These are phyloP conservation scores for Clarias platycephalus DNA, from an alignment of 2,797 vertebrate genomes.

Conservation along the genomic window DNA sequence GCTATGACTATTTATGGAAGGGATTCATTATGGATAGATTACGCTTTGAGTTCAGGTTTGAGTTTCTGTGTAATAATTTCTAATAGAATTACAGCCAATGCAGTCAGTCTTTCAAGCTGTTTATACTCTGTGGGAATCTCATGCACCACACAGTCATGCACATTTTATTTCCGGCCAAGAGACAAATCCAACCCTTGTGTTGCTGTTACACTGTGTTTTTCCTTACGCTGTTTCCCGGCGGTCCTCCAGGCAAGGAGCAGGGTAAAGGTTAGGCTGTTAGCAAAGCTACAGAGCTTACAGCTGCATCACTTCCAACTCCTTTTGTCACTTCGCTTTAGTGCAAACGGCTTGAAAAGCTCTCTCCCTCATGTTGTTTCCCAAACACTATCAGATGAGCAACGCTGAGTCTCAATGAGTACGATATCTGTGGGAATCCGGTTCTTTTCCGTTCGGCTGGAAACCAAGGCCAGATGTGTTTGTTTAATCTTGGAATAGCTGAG, in stretches of 20 bases:
- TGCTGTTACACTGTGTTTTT: constrained; percentile 27
- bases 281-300: constrained; percentile 29
- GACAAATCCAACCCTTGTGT: constrained; percentile 13
- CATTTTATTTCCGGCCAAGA: constrained; percentile 33
- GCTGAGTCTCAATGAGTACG: constrained; percentile 39
- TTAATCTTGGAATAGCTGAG: constrained; percentile 56
- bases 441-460: constrained; percentile 41
- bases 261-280: constrained; percentile 15
- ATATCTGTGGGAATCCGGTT: constrained; percentile 49
- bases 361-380: constrained; percentile 39
- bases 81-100: neutral
- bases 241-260: neutral
- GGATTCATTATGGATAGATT: neutral
- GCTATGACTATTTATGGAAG: neutral
- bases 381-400: constrained; percentile 52
- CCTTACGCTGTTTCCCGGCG: constrained; percentile 1
- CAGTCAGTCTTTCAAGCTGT: neutral
- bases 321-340: constrained; percentile 30
- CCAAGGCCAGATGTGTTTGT: constrained; percentile 57
- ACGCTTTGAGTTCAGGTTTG: neutral
- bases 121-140: constrained; percentile 10
- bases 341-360: constrained; percentile 39
- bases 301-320: constrained; percentile 31
- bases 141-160: neutral
- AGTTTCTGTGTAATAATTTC: neutral